These are phyloP conservation scores for Linyphia triangularis DNA, from an alignment of 2,888 invertebrate genomes.

Conservation along the genomic window DNA sequence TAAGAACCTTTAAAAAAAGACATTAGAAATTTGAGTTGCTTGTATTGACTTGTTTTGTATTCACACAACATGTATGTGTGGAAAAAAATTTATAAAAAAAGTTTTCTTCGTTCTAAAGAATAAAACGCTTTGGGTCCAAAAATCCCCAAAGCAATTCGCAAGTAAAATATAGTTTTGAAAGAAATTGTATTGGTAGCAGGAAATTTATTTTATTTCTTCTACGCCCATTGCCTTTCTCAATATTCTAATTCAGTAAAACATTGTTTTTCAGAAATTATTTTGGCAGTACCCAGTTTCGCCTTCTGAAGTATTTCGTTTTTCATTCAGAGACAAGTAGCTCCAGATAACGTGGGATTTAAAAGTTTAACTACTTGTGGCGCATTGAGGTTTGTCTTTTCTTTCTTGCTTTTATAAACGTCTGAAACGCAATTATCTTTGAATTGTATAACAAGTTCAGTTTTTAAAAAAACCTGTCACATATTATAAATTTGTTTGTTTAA, in stretches of 20 bases:
- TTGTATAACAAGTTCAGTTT: background rate
- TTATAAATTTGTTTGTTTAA: background rate
- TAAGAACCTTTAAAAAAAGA: too few species aligned
- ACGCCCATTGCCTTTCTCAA: background rate
- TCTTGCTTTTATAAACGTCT: too few species aligned
- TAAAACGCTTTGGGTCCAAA: background rate
- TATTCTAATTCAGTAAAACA: background rate
- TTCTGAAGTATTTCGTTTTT: background rate
- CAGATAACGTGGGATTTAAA: too few species aligned
- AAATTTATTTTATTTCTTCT: background rate
- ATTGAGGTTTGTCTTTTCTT: too few species aligned
- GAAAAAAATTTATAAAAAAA: too few species aligned
- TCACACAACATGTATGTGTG: too few species aligned
- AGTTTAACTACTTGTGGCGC: too few species aligned
- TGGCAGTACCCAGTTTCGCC: background rate
- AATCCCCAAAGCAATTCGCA: background rate
- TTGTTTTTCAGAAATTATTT: background rate
- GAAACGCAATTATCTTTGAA: background rate
- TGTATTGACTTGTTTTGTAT: too few species aligned
- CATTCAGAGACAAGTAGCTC: too few species aligned
- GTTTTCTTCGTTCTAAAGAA: background rate
- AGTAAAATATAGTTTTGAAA: background rate
- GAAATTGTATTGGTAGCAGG: background rate
- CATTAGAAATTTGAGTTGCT: too few species aligned
- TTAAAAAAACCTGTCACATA: background rate